Evolutionary conservation across 2,888 invertebrate species (phyloP), one percentile per base, ranked within the genome.

Genomic region (Drosophila picticornis): DNA sequence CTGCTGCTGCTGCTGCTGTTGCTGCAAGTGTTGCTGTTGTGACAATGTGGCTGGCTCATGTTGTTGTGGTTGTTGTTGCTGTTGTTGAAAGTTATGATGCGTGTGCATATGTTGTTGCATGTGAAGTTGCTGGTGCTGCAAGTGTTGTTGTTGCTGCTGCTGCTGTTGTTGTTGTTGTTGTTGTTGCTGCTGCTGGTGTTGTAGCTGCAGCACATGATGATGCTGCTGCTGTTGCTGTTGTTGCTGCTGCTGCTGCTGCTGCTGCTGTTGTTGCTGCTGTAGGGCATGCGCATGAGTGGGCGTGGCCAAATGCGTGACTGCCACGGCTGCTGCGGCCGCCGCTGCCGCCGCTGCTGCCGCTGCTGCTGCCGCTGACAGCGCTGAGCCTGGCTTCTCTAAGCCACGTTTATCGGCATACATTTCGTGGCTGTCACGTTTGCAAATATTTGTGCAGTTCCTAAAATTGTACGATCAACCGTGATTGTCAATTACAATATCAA

Each of bases 401-500:
- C 84, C 83, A 80, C 84, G 89, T 84, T 88, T 88, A 79, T 88
- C 87, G 60, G 89, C 84, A 75, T 88, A 88, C 87, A 88, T 88
- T 69, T 83, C 80, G 85, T 68, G 59, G 72, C 65, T 69, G 66
- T 58, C 85, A 84, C 85, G 81, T 84, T 81, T 62, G 81, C 76
- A 77, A 88, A 83, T 85, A 83, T 85, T 81, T 83, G 77, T 63
- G 69, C 57, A 73, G 75, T 70, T 77, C 69, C 84, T 85, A 71
- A 83, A 87, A 83, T 55, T 65, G 32, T 29, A 74, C 63, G 48
- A 48, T 63, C 63, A 51, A 51, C 51, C 46, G 25, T 46, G 25
- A 16, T 46, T 46, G 13, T 57, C 53, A 77, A 74, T 62, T 69
- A 53, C 52, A 51, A 71, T 56, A 56, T 64, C 43, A 59, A 68